Evolutionary conservation across 2,797 vertebrate genomes (phyloP), one percentile per base, ranked within the genome.

Genomic region (Atherinosoma microstoma): DNA sequence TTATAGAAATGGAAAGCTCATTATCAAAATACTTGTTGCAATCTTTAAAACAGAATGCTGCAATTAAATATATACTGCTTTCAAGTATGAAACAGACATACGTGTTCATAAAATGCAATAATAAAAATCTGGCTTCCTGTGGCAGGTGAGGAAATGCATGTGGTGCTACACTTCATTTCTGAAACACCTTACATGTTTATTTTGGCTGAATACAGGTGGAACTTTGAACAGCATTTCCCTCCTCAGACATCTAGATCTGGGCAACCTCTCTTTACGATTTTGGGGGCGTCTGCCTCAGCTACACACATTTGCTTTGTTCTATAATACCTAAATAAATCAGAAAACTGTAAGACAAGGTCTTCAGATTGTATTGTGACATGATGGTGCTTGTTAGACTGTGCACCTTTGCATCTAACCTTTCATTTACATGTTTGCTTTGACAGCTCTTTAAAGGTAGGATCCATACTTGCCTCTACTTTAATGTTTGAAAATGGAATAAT

Each of bases 21-120:
- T 88, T 87, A 91, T 91, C 87, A 90, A 94, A 93, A 90, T 83
- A 82, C 84, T 82, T 70, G 73, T 68, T 84, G 92, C 94, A 93
- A 92, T 95, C 94, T 92, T 93, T 95, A 95, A 95, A 95, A 95
- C 94, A 95, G 94, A 95, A 94, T 89, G 93, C 93, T 80, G 85
- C 71, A 68, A 79, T 92, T 90, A 89, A 89, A 90, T 92, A 90
- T 89, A 90, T 85, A 90, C 87, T 84, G 90, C 80, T 92, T 91
- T 92, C 89, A 91, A 89, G 84, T 93, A 91, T 83, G 90, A 93
- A 93, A 94, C 89, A 83, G 84, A 85, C 67, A 82, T 64, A 73
- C 61, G 84, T 79, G 77, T 87, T 93, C 83, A 84, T 91, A 91
- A 92, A 93, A 92, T 91, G 84, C 75, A 80, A 75, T 76, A 84